Evolutionary conservation across 2,797 vertebrate species (phyloP), one percentile per base, ranked within the genome.

Genomic region (Champsocephalus gunnari): DNA sequence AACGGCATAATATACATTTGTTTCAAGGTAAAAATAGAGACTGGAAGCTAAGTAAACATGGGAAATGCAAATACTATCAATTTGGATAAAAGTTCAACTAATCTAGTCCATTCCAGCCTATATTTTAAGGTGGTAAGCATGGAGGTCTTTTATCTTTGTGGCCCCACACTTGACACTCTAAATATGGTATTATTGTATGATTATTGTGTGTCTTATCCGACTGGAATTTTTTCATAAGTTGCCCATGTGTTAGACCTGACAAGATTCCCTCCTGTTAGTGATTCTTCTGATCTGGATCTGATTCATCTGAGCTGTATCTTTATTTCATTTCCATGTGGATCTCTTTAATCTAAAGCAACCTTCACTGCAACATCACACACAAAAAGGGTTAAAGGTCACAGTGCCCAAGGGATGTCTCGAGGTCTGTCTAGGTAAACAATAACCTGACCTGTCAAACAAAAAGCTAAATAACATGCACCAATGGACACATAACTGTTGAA

Each of bases 401-500:
- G 0, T 65, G 59, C 11, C 13, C 44, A 1, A 1, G 28, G 44
- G 71, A 65, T 69, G 71, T 21, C 62, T 32, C 1, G 49, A 49
- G 48, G 57, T 48, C 11, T 44, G n/a, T 2, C 45, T 24, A 7
- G 47, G 70, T 67, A 83, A 86, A 85, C 82, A 85, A 13, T 34
- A 10, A 65, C 57, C 16, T 75, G 56, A 79, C 59, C 80, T 83
- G 81, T 73, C 80, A 79, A 54, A 41, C 55, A 58, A 4, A 19
- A 76, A 24, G 34, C 34, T 2, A n/a, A 28, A 8, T n/a, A 21
- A 58, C 34, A 65, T 12, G 19, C 12, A 6, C 48, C 8, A 41
- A 45, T 32, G 21, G 19, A 64, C 54, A 71, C 12, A 11, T 12
- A 63, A 17, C 57, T 56, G 47, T 9, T 28, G 4, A 28, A 44